Evolutionary conservation across 1,140 invertebrate species (phyloP), one percentile per base, ranked within the genome.

Genomic region (Atta texana): DNA sequence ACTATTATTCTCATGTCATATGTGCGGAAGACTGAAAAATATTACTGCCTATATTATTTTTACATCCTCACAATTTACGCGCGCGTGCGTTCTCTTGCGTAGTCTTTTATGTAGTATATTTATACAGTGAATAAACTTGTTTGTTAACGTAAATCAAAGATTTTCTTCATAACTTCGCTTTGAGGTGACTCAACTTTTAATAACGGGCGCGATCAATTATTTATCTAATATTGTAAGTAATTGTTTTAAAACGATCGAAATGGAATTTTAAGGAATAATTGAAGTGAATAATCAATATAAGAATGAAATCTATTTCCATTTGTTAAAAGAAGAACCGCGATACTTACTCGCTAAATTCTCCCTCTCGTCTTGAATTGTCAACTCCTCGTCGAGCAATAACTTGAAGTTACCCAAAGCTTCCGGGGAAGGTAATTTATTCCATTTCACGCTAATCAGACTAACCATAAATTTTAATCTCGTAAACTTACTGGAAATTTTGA

Each of bases 371-470:
- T 96, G 96, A 49, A 95, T 94, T 12, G 96, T 95, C 72, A 97
- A 92, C 92, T 98, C 98, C 95, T 98, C 98, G 92, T 98, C 98
- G 90, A 98, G 97, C 28, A 99, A 95, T 16, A 99, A 93, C 91
- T 99, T 98, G 95, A 99, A 99, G 93, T 98, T 98, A 28, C 98
- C 98, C 87, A 98, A 94, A 63, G 97, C 96, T 91, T 98, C 98
- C 18, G 96, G 96, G 16, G 96, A 96, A 66, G 98, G 3, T 31
- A 31, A 6, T 31, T 6, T 31, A 31, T 31, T 31, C 31, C 31
- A 31, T 31, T 31, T 31, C 31, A 31, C 2, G 31, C 31, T 31
- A 31, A 31, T 31, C 31, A 31, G 31, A 31, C 0, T 3, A 31
- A 31, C 28, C 3, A 2, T 31, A 31, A 31, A 31, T 31, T 31